phyloP scores from a whole-genome alignment of 2,888 invertebrate genomes.

The Nemotelus nigrinus region DNA sequence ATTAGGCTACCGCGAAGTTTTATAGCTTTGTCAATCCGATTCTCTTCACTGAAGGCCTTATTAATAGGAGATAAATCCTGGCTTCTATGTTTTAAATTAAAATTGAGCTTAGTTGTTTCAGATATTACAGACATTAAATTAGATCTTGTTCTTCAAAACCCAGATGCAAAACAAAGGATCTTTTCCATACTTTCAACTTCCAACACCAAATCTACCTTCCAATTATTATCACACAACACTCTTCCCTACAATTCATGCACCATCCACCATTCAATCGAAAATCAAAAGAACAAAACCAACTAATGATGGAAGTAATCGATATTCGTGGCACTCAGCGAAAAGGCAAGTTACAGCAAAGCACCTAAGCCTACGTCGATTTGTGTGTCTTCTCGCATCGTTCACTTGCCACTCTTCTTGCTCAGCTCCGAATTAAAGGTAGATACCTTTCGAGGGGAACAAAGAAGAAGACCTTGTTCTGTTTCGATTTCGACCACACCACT shows the following conservation, averaged over 20 bases:
- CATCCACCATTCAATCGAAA: neutral
- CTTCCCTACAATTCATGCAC: neutral
- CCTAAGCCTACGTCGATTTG: neutral
- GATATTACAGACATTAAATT: too few relatives aligned
- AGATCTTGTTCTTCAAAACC: too few relatives aligned
- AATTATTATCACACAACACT: neutral
- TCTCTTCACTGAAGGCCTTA: too few relatives aligned
- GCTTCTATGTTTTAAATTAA: too few relatives aligned
- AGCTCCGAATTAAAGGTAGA: neutral
- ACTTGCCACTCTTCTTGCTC: neutral
- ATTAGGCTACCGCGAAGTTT: too few relatives aligned
- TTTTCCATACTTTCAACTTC: neutral
- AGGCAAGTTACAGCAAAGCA: neutral
- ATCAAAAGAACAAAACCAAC: neutral
- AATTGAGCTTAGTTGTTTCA: too few relatives aligned
- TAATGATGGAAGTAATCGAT: conserved; percentile 13
- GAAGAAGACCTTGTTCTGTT: too few relatives aligned
- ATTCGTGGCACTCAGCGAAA: neutral
- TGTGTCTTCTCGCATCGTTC: neutral
- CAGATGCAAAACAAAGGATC: too few relatives aligned
- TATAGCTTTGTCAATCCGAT: too few relatives aligned
- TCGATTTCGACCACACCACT: too few relatives aligned
- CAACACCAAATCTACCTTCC: neutral
- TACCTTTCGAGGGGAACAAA: too few relatives aligned
- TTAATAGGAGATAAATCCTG: too few relatives aligned